A percentile compares a stretch with the other conserved stretches of the same genome.
Conservation (phyloP, 2,797 vertebrate species). For the Molossus alvarezi region DNA sequence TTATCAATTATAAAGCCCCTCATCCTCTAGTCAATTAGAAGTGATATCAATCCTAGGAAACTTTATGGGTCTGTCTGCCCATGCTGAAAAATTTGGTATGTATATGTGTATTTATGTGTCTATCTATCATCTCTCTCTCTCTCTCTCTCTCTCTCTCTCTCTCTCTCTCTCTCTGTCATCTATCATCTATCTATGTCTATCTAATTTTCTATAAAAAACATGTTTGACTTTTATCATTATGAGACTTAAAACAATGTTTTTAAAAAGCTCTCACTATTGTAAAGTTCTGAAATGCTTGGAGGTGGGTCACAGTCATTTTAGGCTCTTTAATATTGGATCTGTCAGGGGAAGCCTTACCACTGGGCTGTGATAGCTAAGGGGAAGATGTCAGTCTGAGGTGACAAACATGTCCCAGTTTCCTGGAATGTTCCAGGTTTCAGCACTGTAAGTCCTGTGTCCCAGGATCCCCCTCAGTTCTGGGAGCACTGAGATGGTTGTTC, state of each 20-base stretch:
- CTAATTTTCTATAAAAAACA: not conserved
- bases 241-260: not conserved
- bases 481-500: not conserved
- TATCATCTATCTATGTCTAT: not conserved
- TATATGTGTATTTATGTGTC: not conserved
- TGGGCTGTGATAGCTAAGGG: not conserved
- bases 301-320: not conserved
- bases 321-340: not conserved
- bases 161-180: not conserved
- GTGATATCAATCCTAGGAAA: not conserved
- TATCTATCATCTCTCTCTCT: not conserved
- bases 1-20: not conserved
- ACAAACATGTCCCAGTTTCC: not conserved
- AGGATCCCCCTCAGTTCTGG: not conserved
- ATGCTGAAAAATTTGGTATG: not conserved
- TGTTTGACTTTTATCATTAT: conserved; percentile 41
- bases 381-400: not conserved
- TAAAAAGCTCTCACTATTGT: not conserved
- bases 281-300: not conserved
- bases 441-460: not conserved
- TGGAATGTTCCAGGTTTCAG: not conserved
- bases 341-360: not conserved
- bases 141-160: not conserved
- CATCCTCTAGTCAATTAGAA: not conserved
- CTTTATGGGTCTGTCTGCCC: not conserved